Base-by-base conservation (phyloP, 2,113 vertebrate genomes). In the Bujurquina vittata region DNA sequence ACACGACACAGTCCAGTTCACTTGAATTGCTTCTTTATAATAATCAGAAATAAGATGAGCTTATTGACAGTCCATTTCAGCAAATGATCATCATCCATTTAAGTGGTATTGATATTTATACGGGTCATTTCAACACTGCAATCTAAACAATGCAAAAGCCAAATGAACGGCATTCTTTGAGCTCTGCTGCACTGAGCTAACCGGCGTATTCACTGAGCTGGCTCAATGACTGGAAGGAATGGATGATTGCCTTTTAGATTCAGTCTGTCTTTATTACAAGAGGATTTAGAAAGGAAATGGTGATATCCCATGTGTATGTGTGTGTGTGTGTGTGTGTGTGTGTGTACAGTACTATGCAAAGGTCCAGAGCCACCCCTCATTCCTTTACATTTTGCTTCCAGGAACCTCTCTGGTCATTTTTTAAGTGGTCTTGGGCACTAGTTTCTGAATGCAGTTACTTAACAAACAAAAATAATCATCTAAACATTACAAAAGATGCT, bases 221-320 rank as follows among this genome's bases (percentile, higher is more conserved):
- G 26, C 23, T 31, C 76, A 84, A 75, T 1, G 77, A 77, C 74
- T 77, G 65, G 60, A 83, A 75, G 35, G 35, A 80, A 58, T 56
- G n/a, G 12, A 62, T 87, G 79, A 75, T 84, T 84, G 26, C 49
- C 37, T 72, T 69, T 84, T 26, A 60, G 29, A 82, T 29, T 46
- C 18, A 60, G 83, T 62, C 52, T 67, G 62, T 65, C n/a, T 20
- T 67, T 67, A 75, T 82, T 77, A 80, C 22, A 82, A n/a, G 40
- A 75, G 46, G 74, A 57, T 75, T 84, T 75, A 63, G 29, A 67
- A 11, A 17, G 43, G 62, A 31, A 77, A 37, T 46, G 10, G 15
- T 40, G 12, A 35, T 77, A 40, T 15, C 31, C 43, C 40, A 3
- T 65, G 43, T 35, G 54, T 29, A 2, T 14, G 43, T 57, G 29